Conservation (phyloP, 2,888 invertebrate species). For the Argyra leucocephala region DNA sequence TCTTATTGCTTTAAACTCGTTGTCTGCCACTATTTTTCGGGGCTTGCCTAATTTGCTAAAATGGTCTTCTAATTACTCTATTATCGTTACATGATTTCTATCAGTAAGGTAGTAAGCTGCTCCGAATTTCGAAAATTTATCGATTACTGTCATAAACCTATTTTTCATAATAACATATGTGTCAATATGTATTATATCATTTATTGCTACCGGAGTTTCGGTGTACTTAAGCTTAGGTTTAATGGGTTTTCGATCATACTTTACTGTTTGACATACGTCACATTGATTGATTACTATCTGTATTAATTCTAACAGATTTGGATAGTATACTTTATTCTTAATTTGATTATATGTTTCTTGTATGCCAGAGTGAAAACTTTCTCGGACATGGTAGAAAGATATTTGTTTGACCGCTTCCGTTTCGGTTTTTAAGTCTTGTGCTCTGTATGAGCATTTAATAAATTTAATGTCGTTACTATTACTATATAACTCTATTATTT, state of each 20-base stretch:
- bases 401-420: slow-evolving; percentile 13
- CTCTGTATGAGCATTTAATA: slow-evolving; percentile 7
- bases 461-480: background rate
- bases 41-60: too few species aligned
- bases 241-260: slow-evolving; percentile 16
- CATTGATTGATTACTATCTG: slow-evolving; percentile 10
- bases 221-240: slow-evolving; percentile 16
- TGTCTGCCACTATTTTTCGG: too few species aligned
- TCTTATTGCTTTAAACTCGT: background rate
- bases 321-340: slow-evolving; percentile 14
- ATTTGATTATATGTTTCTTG: slow-evolving; percentile 1
- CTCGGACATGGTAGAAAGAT: slow-evolving; percentile 7
- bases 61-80: too few species aligned
- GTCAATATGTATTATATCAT: slow-evolving; percentile 15
- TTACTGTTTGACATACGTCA: background rate
- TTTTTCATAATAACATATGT: slow-evolving; percentile 12
- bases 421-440: slow-evolving; percentile 8
- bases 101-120: too few species aligned
- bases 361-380: slow-evolving; percentile 6
- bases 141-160: too few species aligned
- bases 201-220: slow-evolving; percentile 7
- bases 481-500: slow-evolving; percentile 10
- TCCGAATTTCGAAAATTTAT: too few species aligned
- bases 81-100: background rate
- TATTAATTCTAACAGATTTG: background rate